Evolutionary conservation across 2,888 invertebrate species (phyloP), one percentile per base, ranked within the genome.

Genomic region (Laothoe populi): DNA sequence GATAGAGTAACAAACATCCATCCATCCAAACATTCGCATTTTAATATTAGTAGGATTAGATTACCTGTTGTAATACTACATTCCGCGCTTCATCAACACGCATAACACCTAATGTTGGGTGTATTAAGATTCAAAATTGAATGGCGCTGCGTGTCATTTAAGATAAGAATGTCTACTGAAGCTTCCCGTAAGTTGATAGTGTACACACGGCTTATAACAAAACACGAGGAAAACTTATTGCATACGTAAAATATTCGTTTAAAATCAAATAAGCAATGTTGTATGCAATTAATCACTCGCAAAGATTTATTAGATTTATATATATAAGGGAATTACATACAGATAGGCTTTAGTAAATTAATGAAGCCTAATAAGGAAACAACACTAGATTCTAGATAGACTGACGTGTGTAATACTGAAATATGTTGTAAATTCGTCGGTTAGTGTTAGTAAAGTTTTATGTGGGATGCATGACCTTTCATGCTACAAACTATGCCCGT

Each of bases 181-280:
- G 45, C 16, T 44, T 45, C 21, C 13, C 46, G 24, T 24, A 23
- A 24, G 46, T 13, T 13, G 1, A 24, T 46, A 46, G 2, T 42
- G 10, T 21, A 2, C 2, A 11, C 46, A 46, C 24, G 46, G 46
- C 8, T 23, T 13, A 24, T 46, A 46, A 35, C 44, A 44, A 44
- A 44, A 19, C 19, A 19, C 2, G 19, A 19, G n/a, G 57, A 40
- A 40, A 38, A 35, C 21, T 0, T 57, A 24, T 40, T 24, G 59
- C 59, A 35, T 23, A 45, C 21, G 23, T 46, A 31, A 60, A 48
- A 19, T 46, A 60, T 60, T 48, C 48, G 40, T 48, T 60, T 60
- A 60, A 48, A 48, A 48, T 31, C 35, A 2, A 53, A 53, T 53
- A 53, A 53, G 53, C 35, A 31, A 16, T 19, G 8, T 49, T 49